These are phyloP conservation scores for Glaucopsyche alexis DNA, from an alignment of 2,888 invertebrate species.

Conservation along the genomic window DNA sequence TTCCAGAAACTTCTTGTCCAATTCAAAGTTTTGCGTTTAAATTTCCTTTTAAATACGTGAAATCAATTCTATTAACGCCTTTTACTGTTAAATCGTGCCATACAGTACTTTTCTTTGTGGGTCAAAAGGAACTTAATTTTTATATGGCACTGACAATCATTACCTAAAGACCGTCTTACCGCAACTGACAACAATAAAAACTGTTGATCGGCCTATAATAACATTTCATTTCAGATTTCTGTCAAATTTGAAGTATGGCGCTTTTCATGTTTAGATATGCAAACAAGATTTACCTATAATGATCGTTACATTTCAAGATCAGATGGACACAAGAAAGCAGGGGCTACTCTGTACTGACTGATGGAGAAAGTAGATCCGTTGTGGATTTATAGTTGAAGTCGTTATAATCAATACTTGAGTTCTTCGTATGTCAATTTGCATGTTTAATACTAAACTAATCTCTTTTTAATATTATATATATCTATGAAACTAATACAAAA, in stretches of 20 bases:
- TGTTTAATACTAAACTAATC: background rate
- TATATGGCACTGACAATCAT: too few species aligned
- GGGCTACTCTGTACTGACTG: background rate
- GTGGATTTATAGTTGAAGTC: constrained; percentile 2
- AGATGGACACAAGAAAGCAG: constrained; percentile 28
- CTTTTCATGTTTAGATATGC: background rate
- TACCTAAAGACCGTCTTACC: too few species aligned
- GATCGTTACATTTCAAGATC: constrained; percentile 25
- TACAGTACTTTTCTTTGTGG: too few species aligned
- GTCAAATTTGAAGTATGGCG: background rate
- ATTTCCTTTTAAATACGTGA: too few species aligned
- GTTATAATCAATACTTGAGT: constrained; percentile 15
- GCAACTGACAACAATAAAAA: too few species aligned
- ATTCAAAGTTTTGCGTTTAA: background rate
- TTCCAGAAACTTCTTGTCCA: background rate
- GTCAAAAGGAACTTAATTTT: too few species aligned
- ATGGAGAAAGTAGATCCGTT: constrained; percentile 22
- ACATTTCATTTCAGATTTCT: background rate
- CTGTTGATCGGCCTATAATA: too few species aligned
- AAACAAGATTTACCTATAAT: constrained; percentile 5
- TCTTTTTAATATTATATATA: too few species aligned
- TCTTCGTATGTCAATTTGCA: constrained; percentile 17
- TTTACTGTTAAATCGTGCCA: too few species aligned
- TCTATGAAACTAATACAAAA: too few species aligned
- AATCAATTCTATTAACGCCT: too few species aligned